Conservation (phyloP, 2,797 vertebrate species). For the Gallinago stenura region DNA sequence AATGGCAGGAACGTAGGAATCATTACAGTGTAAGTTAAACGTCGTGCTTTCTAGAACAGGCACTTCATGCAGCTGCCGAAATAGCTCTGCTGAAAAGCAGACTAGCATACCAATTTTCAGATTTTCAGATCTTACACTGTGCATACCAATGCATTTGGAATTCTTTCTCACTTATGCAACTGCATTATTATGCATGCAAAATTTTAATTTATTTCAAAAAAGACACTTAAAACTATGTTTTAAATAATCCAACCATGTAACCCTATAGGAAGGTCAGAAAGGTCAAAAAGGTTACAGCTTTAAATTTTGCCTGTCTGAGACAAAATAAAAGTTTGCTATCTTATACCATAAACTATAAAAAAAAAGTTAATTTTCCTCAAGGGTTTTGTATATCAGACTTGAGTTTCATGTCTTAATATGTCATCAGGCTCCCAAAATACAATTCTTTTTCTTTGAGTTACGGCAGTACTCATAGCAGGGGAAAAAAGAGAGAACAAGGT, state of each 20-base stretch:
- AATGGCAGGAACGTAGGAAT: conserved; percentile 37
- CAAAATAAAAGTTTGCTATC: background rate
- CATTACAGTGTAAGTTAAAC: conserved; percentile 17
- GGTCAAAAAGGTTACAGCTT: background rate
- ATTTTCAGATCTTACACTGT: background rate
- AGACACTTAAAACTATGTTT: background rate
- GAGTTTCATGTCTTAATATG: background rate
- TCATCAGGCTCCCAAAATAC: background rate
- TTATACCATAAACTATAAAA: background rate
- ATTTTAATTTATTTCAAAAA: background rate
- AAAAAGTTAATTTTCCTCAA: background rate
- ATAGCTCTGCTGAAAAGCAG: conserved; percentile 24
- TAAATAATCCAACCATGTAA: background rate
- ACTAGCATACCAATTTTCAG: conserved; percentile 18
- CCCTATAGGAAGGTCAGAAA: background rate
- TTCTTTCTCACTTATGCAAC: background rate
- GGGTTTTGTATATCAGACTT: background rate
- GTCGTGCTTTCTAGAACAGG: conserved; percentile 16
- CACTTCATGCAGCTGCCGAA: conserved; percentile 16
- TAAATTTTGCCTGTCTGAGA: background rate
- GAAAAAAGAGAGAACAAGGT: background rate
- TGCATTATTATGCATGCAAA: background rate
- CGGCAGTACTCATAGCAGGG: background rate
- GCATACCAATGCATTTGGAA: background rate
- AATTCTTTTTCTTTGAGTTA: background rate